phyloP scores from a whole-genome alignment of 1,140 invertebrate species.

The Gyrodactylus bullatarudis region DNA sequence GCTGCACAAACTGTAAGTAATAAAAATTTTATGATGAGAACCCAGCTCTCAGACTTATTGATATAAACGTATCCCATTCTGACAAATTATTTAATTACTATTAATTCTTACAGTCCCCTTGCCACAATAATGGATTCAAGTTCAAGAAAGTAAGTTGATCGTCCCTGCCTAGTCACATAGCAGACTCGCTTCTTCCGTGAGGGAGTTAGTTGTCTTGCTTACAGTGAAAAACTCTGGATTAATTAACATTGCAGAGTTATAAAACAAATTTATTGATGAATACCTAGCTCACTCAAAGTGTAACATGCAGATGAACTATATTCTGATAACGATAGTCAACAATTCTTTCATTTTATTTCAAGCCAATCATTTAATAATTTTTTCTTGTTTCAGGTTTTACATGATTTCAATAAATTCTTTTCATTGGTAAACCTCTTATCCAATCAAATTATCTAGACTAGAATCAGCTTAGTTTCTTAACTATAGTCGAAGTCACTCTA shows the following conservation, averaged over 20 bases:
- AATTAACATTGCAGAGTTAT: neutral
- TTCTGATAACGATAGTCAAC: neutral
- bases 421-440: neutral
- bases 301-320: neutral
- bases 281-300: neutral
- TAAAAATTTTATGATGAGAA: no score
- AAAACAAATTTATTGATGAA: neutral
- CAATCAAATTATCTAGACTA: no score
- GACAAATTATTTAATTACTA: neutral
- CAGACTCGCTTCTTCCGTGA: neutral
- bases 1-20: neutral
- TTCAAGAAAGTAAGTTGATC: neutral
- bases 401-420: neutral
- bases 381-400: no score
- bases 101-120: neutral
- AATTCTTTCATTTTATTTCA: neutral
- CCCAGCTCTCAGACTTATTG: neutral
- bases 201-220: neutral
- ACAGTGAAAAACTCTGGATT: neutral
- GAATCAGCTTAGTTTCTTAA: no score
- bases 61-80: neutral
- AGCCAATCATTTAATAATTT: neutral
- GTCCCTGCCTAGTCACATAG: neutral
- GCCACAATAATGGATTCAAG: neutral
- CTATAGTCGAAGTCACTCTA: no score